These are phyloP conservation scores for Chromis chromis DNA, from an alignment of 2,797 vertebrate genomes.

Conservation along the genomic window DNA sequence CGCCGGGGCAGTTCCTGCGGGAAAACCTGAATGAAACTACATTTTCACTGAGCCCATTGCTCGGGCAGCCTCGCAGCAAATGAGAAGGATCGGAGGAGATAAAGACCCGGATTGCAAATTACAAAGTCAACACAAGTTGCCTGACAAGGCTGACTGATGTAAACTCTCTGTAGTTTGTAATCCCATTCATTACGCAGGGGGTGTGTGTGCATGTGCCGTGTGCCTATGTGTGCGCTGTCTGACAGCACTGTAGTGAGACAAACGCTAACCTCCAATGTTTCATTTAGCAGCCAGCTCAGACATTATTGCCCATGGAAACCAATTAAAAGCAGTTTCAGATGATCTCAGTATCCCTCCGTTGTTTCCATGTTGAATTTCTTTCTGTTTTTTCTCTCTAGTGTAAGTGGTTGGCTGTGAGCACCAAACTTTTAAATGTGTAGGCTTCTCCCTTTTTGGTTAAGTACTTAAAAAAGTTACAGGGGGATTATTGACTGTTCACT, in stretches of 20 bases:
- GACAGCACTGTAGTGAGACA: constrained; percentile 22
- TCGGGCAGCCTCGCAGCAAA: constrained; percentile 36
- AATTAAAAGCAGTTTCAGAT: constrained; percentile 52
- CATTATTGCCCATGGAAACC: constrained; percentile 60
- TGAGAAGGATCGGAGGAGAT: constrained; percentile 35
- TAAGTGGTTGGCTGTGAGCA: background rate
- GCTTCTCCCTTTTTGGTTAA: background rate
- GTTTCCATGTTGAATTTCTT: constrained; percentile 4
- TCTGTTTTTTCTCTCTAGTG: background rate
- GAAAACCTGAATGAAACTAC: constrained; percentile 53
- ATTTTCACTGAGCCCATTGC: constrained; percentile 37
- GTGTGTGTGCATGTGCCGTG: constrained; percentile 10
- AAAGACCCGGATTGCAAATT: constrained; percentile 24
- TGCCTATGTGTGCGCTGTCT: constrained; percentile 14
- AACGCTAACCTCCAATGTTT: constrained; percentile 28
- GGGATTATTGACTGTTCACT: background rate
- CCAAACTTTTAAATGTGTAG: background rate
- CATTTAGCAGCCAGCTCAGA: constrained; percentile 38
- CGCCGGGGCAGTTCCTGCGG: constrained; percentile 28
- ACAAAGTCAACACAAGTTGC: constrained; percentile 49
- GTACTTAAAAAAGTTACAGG: background rate
- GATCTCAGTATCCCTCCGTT: constrained; percentile 27
- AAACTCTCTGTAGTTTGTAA: constrained; percentile 53
- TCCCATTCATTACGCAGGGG: constrained; percentile 31
- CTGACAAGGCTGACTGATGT: constrained; percentile 47